Percentiles rank a stretch among this genome's conserved stretches.
Conservation (phyloP, 1,140 invertebrate species). For the Pogonomyrmex californicus region DNA sequence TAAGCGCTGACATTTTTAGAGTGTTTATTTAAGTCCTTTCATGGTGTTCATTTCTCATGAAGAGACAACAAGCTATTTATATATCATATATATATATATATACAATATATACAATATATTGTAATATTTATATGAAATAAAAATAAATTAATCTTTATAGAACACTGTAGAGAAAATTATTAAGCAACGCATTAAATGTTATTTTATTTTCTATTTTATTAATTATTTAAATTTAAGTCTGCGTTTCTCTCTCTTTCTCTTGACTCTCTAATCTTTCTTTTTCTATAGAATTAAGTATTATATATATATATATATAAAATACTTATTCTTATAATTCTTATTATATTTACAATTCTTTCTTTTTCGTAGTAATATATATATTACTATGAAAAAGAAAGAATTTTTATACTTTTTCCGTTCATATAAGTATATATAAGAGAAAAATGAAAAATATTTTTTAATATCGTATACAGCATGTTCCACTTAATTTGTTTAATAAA, state of each 20-base stretch:
- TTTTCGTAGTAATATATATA: too few species aligned
- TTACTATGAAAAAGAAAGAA: background rate
- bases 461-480: background rate
- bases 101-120: background rate
- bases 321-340: too few species aligned
- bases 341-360: too few species aligned
- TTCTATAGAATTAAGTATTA: slow-evolving; percentile 2
- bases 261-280: background rate
- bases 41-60: background rate
- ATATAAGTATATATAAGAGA: background rate
- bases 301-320: too few species aligned
- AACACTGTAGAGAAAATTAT: background rate
- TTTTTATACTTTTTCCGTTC: background rate
- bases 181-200: background rate
- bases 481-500: background rate
- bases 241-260: background rate
- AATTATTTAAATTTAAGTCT: background rate
- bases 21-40: background rate
- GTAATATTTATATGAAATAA: background rate
- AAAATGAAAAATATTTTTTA: background rate
- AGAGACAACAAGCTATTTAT: background rate
- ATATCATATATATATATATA: background rate
- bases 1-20: background rate
- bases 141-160: background rate
- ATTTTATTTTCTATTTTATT: background rate